A percentile compares a stretch with the other conserved stretches of the same genome.
phyloP scores from a whole-genome alignment of 2,113 vertebrate species.

The Lepisosteus oculatus region DNA sequence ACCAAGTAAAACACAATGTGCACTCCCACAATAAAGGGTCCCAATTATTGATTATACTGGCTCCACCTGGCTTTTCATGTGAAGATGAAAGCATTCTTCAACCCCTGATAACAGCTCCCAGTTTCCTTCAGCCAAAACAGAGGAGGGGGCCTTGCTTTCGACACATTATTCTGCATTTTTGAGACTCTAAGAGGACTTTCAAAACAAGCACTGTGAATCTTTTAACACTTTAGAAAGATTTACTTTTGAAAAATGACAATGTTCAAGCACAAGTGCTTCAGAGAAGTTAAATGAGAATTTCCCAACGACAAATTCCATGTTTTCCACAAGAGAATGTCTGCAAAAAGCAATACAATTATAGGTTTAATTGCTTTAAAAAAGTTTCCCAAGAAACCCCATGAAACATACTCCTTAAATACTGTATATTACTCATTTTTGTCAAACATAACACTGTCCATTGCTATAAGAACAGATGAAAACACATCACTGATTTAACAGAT shows the following conservation, averaged over 20 bases:
- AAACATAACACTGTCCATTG: too few relatives aligned
- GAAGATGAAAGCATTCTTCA: constrained; percentile 11
- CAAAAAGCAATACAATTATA: too few relatives aligned
- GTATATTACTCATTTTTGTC: too few relatives aligned
- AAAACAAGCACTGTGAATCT: not conserved
- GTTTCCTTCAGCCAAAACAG: not conserved
- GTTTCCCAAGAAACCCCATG: too few relatives aligned
- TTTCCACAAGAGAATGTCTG: too few relatives aligned
- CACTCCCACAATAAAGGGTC: not conserved
- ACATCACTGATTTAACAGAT: too few relatives aligned
- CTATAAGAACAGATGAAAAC: too few relatives aligned
- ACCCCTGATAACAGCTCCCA: not conserved
- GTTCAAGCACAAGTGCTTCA: not conserved
- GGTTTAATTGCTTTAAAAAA: too few relatives aligned
- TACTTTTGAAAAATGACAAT: not conserved
- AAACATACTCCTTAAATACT: too few relatives aligned
- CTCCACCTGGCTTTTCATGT: constrained; percentile 8
- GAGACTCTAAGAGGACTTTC: not conserved
- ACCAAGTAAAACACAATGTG: too few relatives aligned
- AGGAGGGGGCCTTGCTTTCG: not conserved
- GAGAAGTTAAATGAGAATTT: too few relatives aligned
- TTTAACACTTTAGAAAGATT: not conserved
- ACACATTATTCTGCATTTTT: not conserved
- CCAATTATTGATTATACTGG: constrained; percentile 11
- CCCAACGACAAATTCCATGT: too few relatives aligned